These are phyloP conservation scores for Todus mexicanus DNA, from an alignment of 2,797 vertebrate species.

Conservation along the genomic window DNA sequence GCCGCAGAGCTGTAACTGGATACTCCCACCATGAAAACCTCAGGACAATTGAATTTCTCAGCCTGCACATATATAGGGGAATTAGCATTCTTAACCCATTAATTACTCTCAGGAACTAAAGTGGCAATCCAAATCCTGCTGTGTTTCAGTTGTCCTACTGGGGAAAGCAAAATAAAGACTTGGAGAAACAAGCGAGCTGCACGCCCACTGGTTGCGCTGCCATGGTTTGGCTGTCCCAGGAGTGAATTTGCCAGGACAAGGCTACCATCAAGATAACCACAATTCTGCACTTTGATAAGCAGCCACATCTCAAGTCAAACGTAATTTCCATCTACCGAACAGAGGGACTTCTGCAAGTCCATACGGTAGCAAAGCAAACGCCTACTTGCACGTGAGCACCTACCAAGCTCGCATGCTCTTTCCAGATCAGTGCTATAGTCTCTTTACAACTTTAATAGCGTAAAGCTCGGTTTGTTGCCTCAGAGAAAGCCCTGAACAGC, in stretches of 20 bases:
- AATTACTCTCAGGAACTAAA: background rate
- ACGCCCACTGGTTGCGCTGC: rapidly evolving
- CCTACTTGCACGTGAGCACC: rapidly evolving
- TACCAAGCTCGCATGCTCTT: background rate
- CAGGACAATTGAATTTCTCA: conserved; percentile 68
- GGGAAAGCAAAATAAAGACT: background rate
- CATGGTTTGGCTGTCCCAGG: rapidly evolving
- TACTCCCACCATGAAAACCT: conserved; percentile 61
- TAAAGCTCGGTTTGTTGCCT: background rate
- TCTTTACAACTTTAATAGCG: background rate
- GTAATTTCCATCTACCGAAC: background rate
- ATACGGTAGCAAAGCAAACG: rapidly evolving
- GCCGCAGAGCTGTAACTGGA: conserved; percentile 59
- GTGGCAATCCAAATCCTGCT: background rate
- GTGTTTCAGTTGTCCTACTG: background rate
- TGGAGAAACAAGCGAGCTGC: background rate
- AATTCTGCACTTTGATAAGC: background rate
- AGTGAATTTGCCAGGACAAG: background rate
- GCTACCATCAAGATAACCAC: background rate
- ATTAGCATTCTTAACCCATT: conserved; percentile 37
- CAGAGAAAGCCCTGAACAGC: background rate
- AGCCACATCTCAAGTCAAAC: background rate
- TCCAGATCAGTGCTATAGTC: background rate
- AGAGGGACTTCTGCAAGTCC: background rate
- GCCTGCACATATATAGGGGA: conserved; percentile 7